A percentile compares a stretch with the other conserved stretches of the same genome.
phyloP scores from a whole-genome alignment of 64 coral and sea anemone species.

The Trachythela sp. region DNA sequence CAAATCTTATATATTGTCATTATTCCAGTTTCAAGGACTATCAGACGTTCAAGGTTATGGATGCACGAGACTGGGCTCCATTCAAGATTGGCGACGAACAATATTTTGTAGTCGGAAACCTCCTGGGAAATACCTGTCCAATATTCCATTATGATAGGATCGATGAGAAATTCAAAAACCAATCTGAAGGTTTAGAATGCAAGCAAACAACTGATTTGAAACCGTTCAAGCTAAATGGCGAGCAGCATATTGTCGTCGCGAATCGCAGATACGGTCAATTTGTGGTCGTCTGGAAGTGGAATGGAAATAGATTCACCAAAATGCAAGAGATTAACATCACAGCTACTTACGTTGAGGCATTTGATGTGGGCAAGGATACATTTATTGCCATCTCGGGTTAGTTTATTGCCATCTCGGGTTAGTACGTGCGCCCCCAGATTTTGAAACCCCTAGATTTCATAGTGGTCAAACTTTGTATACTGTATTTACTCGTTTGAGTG shows the following conservation, averaged over 20 bases:
- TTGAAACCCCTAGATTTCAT: too few species aligned
- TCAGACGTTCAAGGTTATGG: conserved; percentile 66
- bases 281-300: conserved; percentile 81
- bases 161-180: conserved; percentile 58
- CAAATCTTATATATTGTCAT: background rate
- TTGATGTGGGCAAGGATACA: conserved; percentile 54
- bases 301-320: conserved; percentile 59
- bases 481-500: too few species aligned
- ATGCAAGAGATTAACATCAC: conserved; percentile 67
- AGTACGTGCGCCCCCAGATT: too few species aligned
- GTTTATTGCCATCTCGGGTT: background rate
- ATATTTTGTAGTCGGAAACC: conserved; percentile 66
- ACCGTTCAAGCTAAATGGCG: conserved; percentile 59
- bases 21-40: conserved; percentile 56
- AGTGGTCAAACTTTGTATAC: too few species aligned
- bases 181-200: conserved; percentile 52
- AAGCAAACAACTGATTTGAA: conserved; percentile 69
- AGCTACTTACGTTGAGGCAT: conserved; percentile 71
- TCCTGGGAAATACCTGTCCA: conserved; percentile 45
- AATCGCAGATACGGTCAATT: conserved; percentile 44
- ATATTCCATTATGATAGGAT: conserved; percentile 54
- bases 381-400: conserved; percentile 78
- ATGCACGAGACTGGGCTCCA: conserved; percentile 64
- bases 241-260: conserved; percentile 59
- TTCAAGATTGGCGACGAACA: conserved; percentile 62